Evolutionary conservation across 2,888 invertebrate genomes (phyloP), one percentile per base, ranked within the genome.

Genomic region (Drosophila nr. perissopoda): DNA sequence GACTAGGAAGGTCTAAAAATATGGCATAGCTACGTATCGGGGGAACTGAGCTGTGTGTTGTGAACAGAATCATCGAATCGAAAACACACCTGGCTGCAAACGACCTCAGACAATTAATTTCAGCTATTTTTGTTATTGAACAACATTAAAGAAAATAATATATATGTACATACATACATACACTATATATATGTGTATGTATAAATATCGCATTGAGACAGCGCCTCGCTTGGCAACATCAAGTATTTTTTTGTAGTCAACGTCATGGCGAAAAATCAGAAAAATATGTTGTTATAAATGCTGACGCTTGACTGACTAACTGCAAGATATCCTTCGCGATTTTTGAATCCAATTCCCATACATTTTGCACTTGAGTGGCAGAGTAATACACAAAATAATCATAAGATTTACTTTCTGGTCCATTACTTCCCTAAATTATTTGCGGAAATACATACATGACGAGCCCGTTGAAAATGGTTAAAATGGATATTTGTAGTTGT

Each of bases 1-100:
- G 85, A 85, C 87, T 84, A 73, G 69, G 70, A 78, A 75, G 64
- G 45, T 87, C 90, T 89, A 89, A 73, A 90, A 87, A 89, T 85
- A 85, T 61, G 27, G 59, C 48, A 61, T 66, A 61, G 59, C 73
- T 69, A 79, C 66, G 64, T 66, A 77, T 79, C 64, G 70, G 51
- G 72, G 72, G 62, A 68, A 65, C 71, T 45, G 27, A 45, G 21
- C 21, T 45, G 45, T 45, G 13, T 40, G 53, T 52, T 52, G 64
- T 62, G 8, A n/a, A 27, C 16, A 38, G 42, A 42, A 73, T 59
- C 49, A 78, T 62, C 62, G 25, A 36, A 6, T 63, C 38, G 63
- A 53, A 60, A 77, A 83, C 87, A 86, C 85, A 85, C 85, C 85
- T 85, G 85, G 83, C 70, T 66, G 59, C 58, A 64, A 63, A 63